A percentile compares a stretch with the other conserved stretches of the same genome.
phyloP scores from a whole-genome alignment of 2,888 invertebrate species.

The Calliopum simillimum region DNA sequence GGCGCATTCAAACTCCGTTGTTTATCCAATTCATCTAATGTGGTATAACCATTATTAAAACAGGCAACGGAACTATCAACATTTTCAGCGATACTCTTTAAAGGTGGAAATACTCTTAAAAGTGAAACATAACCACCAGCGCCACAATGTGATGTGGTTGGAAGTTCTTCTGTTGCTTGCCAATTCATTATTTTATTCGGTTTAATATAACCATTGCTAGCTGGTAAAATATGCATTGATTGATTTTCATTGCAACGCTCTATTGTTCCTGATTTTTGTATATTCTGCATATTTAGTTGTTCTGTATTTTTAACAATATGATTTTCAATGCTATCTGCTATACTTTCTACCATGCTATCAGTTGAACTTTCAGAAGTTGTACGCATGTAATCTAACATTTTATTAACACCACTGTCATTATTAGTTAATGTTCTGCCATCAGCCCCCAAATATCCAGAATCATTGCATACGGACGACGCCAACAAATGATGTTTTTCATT shows the following conservation, averaged over 20 bases:
- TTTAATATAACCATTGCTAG: constrained; percentile 41
- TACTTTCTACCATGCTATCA: constrained; percentile 43
- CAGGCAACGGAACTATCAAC: background rate
- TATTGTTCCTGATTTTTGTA: background rate
- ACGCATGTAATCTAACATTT: background rate
- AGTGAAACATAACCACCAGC: constrained; percentile 43
- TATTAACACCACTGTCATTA: constrained; percentile 4
- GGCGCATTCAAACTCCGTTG: constrained; percentile 22
- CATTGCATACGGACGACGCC: constrained; percentile 44
- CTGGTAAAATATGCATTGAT: constrained; percentile 32
- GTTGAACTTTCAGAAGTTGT: constrained; percentile 37
- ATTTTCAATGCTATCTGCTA: background rate
- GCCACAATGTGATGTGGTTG: constrained; percentile 25
- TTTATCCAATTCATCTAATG: constrained; percentile 54
- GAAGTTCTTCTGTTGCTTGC: background rate
- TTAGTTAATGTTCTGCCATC: background rate
- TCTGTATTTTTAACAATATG: constrained; percentile 27
- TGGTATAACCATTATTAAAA: constrained; percentile 49
- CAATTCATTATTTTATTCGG: constrained; percentile 1
- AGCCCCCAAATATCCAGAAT: constrained; percentile 48
- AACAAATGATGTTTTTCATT: constrained; percentile 52
- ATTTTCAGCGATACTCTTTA: background rate
- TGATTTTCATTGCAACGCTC: background rate
- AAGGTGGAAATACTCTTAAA: constrained; percentile 38
- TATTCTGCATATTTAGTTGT: constrained; percentile 12